These are phyloP conservation scores for Tinea trinotella DNA, from an alignment of 2,888 invertebrate genomes.

Conservation along the genomic window DNA sequence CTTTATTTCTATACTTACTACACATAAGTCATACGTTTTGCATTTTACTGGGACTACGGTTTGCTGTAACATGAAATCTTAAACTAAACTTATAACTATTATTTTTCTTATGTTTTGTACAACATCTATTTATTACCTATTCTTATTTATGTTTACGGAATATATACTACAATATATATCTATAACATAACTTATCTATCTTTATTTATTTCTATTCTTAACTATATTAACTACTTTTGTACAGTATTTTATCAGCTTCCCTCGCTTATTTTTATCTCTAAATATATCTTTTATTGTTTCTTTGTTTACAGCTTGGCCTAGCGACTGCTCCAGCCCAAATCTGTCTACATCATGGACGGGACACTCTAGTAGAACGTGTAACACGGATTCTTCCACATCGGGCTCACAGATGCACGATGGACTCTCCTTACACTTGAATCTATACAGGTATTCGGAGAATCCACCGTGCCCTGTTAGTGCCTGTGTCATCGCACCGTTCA, in stretches of 20 bases:
- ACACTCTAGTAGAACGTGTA: neutral
- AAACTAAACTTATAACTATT: too few species aligned
- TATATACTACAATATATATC: too few species aligned
- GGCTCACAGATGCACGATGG: neutral
- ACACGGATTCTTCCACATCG: neutral
- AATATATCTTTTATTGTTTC: neutral
- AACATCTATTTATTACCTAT: too few species aligned
- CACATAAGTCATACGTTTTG: too few species aligned
- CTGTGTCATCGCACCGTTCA: too few species aligned
- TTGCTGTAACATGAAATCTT: too few species aligned
- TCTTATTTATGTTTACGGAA: too few species aligned
- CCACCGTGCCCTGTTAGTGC: constrained; percentile 10
- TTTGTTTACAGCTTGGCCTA: neutral
- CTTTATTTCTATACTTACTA: too few species aligned
- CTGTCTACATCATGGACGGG: neutral
- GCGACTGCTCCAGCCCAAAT: neutral
- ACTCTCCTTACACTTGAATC: neutral
- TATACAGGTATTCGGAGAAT: too few species aligned
- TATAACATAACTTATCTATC: too few species aligned
- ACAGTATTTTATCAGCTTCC: neutral
- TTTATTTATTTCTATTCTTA: neutral
- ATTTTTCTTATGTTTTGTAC: too few species aligned
- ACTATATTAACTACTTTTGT: neutral
- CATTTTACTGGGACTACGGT: too few species aligned
- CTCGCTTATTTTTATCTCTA: neutral